Conservation (phyloP, 2,797 vertebrate species). For the Protonibea diacanthus region DNA sequence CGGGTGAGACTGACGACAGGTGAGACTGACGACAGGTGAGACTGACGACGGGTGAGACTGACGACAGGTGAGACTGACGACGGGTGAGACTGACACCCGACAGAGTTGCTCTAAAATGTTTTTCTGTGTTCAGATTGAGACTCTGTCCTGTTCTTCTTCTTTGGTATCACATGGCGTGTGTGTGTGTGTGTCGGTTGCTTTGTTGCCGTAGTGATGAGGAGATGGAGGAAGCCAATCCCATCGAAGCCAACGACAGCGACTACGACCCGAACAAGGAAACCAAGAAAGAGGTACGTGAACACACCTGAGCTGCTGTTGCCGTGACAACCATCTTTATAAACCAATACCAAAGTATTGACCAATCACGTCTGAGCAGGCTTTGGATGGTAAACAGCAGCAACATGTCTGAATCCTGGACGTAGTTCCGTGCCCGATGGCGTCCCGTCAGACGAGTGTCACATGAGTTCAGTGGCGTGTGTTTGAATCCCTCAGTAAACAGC, state of each 20-base stretch:
- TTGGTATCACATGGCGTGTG: too few relatives aligned
- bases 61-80: constrained; percentile 94
- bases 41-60: constrained; percentile 91
- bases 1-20: constrained; percentile 88
- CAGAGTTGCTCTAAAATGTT: too few relatives aligned
- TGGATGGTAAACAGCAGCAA: too few relatives aligned
- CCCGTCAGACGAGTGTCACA: too few relatives aligned
- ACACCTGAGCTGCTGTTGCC: neutral
- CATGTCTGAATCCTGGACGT: too few relatives aligned
- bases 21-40: constrained; percentile 91
- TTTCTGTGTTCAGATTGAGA: too few relatives aligned
- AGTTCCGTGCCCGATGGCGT: too few relatives aligned
- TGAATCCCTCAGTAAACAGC: neutral
- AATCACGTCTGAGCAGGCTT: too few relatives aligned
- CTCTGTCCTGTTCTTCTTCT: too few relatives aligned
- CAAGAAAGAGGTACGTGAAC: constrained; percentile 92
- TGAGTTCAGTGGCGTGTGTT: too few relatives aligned
- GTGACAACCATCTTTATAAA: neutral
- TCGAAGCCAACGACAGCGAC: constrained; percentile 96
- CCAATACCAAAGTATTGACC: too few relatives aligned
- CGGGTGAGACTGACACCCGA: constrained; percentile 82
- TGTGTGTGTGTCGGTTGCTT: neutral
- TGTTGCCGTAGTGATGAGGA: constrained; percentile 92
- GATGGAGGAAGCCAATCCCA: constrained; percentile 92
- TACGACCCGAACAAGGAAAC: constrained; percentile 97